These are phyloP conservation scores for Ictalurus furcatus DNA, from an alignment of 2,113 vertebrate genomes.

Conservation along the genomic window DNA sequence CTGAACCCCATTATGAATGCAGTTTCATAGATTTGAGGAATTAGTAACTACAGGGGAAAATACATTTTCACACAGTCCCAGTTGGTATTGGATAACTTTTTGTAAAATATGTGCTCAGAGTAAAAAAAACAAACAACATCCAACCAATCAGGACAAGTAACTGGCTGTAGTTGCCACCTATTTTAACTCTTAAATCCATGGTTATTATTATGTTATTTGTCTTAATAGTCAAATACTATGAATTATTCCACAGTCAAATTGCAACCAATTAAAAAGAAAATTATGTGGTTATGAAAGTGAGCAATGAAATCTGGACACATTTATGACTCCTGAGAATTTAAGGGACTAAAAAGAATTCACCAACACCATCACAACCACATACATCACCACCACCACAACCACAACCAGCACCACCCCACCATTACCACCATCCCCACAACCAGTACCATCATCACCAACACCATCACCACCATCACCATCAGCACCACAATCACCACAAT, in stretches of 20 bases:
- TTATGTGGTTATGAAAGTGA: not conserved
- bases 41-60: no score
- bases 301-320: not conserved
- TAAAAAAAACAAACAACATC: no score
- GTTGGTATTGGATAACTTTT: no score
- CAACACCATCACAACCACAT: not conserved
- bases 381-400: not conserved
- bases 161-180: not conserved
- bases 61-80: no score
- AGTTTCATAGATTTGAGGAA: no score
- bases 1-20: no score
- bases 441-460: not conserved
- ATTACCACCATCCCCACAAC: not conserved
- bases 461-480: not conserved
- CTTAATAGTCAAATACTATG: not conserved
- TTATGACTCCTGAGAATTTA: not conserved
- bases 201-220: not conserved
- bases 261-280: not conserved
- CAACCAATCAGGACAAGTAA: no score
- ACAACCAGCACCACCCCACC: not conserved
- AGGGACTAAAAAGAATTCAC: not conserved
- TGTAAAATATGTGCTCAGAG: no score
- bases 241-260: not conserved
- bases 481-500: no score
- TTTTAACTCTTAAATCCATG: not conserved